Evolutionary conservation across 2,888 invertebrate species (phyloP).

Genomic region (Phyllotreta cruciferae): DNA sequence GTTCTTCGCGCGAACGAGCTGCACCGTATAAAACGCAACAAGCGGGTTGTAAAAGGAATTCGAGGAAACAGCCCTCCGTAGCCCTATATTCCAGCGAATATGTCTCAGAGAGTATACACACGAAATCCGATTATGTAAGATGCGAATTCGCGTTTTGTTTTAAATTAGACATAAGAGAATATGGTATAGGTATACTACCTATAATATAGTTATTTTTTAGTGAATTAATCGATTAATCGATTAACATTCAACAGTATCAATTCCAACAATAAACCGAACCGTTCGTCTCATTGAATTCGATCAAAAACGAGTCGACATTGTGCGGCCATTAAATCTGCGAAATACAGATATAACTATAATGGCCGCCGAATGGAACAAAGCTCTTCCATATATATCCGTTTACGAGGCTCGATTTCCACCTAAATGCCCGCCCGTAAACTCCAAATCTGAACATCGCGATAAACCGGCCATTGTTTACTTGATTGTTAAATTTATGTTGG

Average conservation of each 20-base stretch:
- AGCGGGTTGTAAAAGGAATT: not conserved
- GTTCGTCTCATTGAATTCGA: constrained; percentile 52
- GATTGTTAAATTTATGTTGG: constrained; percentile 62
- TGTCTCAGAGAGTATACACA: too few relatives aligned
- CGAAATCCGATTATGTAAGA: too few relatives aligned
- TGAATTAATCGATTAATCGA: too few relatives aligned
- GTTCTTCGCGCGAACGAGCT: constrained; percentile 38
- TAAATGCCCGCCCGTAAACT: constrained; percentile 58
- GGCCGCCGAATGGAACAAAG: constrained; percentile 48
- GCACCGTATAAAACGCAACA: too few relatives aligned
- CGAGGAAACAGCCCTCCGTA: too few relatives aligned
- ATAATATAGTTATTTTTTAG: too few relatives aligned
- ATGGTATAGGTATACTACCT: too few relatives aligned
- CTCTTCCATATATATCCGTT: constrained; percentile 58
- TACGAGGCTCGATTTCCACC: constrained; percentile 60
- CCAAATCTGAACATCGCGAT: constrained; percentile 62
- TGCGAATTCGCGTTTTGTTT: not conserved
- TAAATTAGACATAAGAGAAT: not conserved
- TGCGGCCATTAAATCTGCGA: constrained; percentile 53
- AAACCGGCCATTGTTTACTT: constrained; percentile 61
- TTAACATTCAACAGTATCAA: constrained; percentile 46
- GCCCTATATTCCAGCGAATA: too few relatives aligned
- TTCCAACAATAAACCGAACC: too few relatives aligned
- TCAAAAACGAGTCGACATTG: constrained; percentile 53
- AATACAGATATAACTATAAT: constrained; percentile 56